phyloP scores from a whole-genome alignment of 1,140 invertebrate species.

The Pseudomyrmex concolor region DNA sequence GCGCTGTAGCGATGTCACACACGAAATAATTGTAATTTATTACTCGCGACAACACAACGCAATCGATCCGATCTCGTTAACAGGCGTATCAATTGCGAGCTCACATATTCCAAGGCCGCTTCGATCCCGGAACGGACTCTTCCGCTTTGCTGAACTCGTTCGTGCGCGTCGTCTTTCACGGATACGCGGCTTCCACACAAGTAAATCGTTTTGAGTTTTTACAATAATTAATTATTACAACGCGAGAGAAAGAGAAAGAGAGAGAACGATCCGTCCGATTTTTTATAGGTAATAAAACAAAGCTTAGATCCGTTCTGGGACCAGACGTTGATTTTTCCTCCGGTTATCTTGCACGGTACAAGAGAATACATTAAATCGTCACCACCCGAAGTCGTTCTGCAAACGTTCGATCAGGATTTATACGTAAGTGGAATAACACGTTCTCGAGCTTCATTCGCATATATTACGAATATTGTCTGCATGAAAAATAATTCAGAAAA shows the following conservation, averaged over 20 bases:
- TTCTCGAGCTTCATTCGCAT: too few species aligned
- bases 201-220: constrained; percentile 68
- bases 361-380: constrained; percentile 82
- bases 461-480: constrained; percentile 16
- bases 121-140: constrained; percentile 85
- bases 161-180: constrained; percentile 83
- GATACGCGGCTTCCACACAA: constrained; percentile 77
- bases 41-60: neutral
- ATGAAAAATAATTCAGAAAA: constrained; percentile 78
- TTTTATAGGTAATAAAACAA: constrained; percentile 78
- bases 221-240: too few species aligned
- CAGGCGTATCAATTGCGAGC: constrained; percentile 85
- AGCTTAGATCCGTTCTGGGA: constrained; percentile 87
- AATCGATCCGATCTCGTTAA: constrained; percentile 62
- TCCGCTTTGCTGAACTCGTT: constrained; percentile 85
- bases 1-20: neutral
- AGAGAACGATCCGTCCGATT: neutral
- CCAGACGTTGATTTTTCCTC: constrained; percentile 85
- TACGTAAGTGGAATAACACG: constrained; percentile 72
- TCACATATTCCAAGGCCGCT: constrained; percentile 87
- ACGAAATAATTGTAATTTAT: too few species aligned
- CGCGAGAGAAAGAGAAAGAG: too few species aligned
- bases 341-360: constrained; percentile 84
- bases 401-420: constrained; percentile 81
- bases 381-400: constrained; percentile 84